Evolutionary conservation across 1,140 invertebrate species (phyloP), one percentile per base, ranked within the genome.

Genomic region (Gerris buenoi): DNA sequence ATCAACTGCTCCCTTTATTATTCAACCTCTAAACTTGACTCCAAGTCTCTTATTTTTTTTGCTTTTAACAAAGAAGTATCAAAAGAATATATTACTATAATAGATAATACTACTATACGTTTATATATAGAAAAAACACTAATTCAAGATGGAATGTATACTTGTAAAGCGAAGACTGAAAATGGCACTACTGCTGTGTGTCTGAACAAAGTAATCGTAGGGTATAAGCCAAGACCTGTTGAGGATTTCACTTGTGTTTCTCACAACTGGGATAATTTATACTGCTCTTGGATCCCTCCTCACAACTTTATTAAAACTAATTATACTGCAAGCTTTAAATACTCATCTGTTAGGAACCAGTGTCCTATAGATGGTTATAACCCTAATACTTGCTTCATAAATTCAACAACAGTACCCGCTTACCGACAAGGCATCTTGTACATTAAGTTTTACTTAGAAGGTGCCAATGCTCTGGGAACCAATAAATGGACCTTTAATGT

Each of bases 261-360:
- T n/a, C 73, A 80, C 33, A 87, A 88, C 74, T 84, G 84, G 79
- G 79, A 86, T 62, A 83, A 80, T 68, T 73, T 88, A 27, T 83
- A 77, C 1, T 89, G 87, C 70, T 78, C 79, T 5, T 89, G 86
- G 85, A 79, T 75, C 1, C 77, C 78, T 27, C 77, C 79, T 1
- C 70, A 77, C 1, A 82, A 81, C 71, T 79, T 75, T 68, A 77
- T 85, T 2, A 72, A 73, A 63, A 84, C 84, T 13, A 79, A 75
- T 25, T 86, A 84, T 71, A 76, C 74, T 2, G 70, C 86, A n/a
- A 77, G 76, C 27, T 86, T 81, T 46, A 10, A 5, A 10, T 46
- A 10, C 5, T 46, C 33, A 46, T 10, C 5, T 10, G 5, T 18
- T 18, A 18, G 5, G 18, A 10, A 46, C 33, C 5, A 18, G 5